Evolutionary conservation across 2,797 vertebrate species (phyloP), one percentile per base, ranked within the genome.

Genomic region (Megaceryle alcyon): DNA sequence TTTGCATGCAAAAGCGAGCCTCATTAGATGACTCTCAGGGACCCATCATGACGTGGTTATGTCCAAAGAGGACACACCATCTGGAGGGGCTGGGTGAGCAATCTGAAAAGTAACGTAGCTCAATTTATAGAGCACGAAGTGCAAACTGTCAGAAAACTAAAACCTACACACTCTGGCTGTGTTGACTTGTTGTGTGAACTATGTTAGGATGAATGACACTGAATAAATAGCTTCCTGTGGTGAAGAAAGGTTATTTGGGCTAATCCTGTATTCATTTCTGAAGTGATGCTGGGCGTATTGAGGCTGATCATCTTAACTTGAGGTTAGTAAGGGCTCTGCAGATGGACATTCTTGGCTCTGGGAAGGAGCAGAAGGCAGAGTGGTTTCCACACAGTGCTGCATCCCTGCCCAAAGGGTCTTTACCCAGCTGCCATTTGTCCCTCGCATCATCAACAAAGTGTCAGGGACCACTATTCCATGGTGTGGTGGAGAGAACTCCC

Each of bases 311-410:
- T 8, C 1, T 46, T 90, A 46, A 20, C 26, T 33, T 29, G 4
- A 61, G 33, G 37, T 64, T 68, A 75, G 71, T 44, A 72, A 59
- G 53, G 64, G 31, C 66, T 70, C 60, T 85, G 37, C 26, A 91
- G 64, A 14, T 61, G 33, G 31, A 29, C 31, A 25, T 66, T 60
- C 23, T 20, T 18, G 57, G 33, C 59, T 61, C 54, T 9, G 21
- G 51, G 26, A 39, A 48, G 57, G 61, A 72, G 39, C 48, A 82
- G 79, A 46, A 70, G n/a, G 61, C 41, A 77, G 51, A 91, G n/a
- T 4, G 1, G 26, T 61, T 28, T 49, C 70, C 22, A 18, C 0
- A 0, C 19, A 65, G 49, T 17, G 73, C 70, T 94, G 3, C 22
- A 16, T 31, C 64, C 31, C 53, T 79, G 22, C 44, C 5, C 51